These are phyloP conservation scores for Nomada ruficornis DNA, from an alignment of 2,888 invertebrate species.

Conservation along the genomic window DNA sequence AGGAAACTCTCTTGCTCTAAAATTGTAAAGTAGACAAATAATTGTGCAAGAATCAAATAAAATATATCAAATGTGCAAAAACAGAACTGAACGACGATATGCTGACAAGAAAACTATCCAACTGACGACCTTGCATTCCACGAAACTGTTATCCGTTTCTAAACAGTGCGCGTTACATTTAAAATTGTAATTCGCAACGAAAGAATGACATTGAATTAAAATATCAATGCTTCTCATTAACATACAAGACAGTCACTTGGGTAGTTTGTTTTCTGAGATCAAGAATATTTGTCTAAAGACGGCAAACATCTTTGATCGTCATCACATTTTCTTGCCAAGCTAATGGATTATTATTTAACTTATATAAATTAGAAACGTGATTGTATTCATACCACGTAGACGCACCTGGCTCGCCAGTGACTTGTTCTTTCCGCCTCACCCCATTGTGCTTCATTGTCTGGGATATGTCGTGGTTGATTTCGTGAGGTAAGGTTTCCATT, in stretches of 20 bases:
- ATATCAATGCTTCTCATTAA: too few relatives aligned
- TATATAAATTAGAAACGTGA: constrained; percentile 78
- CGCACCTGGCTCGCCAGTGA: constrained; percentile 84
- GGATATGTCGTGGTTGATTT: constrained; percentile 80
- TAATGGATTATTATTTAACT: constrained; percentile 61
- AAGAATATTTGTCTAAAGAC: constrained; percentile 63
- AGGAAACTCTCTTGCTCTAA: neutral
- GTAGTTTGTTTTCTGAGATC: constrained; percentile 43
- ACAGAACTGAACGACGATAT: constrained; percentile 59
- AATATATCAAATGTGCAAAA: constrained; percentile 56
- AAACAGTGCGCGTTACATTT: too few relatives aligned
- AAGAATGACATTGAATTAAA: too few relatives aligned
- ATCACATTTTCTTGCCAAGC: constrained; percentile 68
- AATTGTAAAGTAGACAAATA: constrained; percentile 31
- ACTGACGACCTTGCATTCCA: too few relatives aligned
- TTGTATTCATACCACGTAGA: constrained; percentile 83
- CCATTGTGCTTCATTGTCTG: constrained; percentile 83
- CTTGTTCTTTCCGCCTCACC: constrained; percentile 84
- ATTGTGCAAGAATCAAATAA: constrained; percentile 47
- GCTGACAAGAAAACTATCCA: neutral
- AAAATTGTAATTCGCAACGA: too few relatives aligned
- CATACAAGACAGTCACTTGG: too few relatives aligned
- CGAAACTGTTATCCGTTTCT: too few relatives aligned
- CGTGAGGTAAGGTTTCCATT: constrained; percentile 77
- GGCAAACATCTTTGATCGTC: constrained; percentile 69